These are phyloP conservation scores for Vipera ursinii DNA, from an alignment of 2,797 vertebrate genomes.

Conservation along the genomic window DNA sequence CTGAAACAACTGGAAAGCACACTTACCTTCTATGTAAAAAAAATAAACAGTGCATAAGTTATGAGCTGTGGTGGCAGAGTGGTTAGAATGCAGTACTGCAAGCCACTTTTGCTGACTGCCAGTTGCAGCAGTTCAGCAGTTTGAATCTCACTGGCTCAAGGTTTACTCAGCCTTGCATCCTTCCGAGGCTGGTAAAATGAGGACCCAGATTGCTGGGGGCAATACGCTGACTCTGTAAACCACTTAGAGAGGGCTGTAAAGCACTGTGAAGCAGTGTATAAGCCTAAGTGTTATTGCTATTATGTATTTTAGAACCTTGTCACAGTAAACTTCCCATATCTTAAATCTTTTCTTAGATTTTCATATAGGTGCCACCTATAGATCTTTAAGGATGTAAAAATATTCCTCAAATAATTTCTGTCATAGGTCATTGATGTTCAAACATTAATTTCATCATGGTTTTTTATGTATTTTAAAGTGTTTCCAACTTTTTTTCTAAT, in stretches of 20 bases:
- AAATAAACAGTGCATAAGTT: neutral
- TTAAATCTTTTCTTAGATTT: neutral
- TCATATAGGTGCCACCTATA: neutral
- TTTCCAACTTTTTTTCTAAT: neutral
- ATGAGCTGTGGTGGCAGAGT: too few species aligned
- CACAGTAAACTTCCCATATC: neutral
- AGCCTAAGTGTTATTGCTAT: too few species aligned
- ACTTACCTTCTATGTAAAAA: neutral
- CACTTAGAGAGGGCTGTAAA: too few species aligned
- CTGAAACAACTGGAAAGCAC: neutral
- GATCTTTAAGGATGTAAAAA: neutral
- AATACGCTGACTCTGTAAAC: too few species aligned
- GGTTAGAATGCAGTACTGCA: too few species aligned
- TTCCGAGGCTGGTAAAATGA: too few species aligned
- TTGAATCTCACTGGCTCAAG: too few species aligned
- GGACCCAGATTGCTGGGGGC: too few species aligned
- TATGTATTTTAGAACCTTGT: neutral
- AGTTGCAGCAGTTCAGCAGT: too few species aligned
- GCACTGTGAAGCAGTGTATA: too few species aligned
- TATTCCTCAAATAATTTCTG: neutral
- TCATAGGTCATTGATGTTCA: neutral
- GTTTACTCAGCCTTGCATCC: too few species aligned
- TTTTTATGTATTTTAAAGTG: neutral
- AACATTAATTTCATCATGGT: neutral
- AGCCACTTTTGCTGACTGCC: too few species aligned